phyloP scores from a whole-genome alignment of 2,113 vertebrate species.

The Mixornis gularis region DNA sequence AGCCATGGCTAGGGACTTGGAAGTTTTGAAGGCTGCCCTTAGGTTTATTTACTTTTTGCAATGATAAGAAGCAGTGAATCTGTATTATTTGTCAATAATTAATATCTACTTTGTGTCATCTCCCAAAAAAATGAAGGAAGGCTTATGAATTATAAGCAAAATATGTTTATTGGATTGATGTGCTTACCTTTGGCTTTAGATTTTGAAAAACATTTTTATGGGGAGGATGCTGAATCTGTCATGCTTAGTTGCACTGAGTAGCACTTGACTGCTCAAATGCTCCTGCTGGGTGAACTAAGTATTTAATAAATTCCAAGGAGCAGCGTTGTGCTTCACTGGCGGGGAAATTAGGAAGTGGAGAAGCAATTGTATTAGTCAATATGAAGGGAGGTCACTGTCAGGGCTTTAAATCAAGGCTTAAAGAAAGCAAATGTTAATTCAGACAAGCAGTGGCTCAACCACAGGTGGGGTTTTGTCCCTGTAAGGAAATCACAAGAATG shows the following conservation, averaged over 20 bases:
- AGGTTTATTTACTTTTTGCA: not conserved
- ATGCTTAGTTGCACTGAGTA: not conserved
- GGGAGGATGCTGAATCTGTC: not conserved
- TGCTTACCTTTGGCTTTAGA: not conserved
- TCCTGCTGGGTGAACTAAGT: not conserved
- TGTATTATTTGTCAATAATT: not conserved
- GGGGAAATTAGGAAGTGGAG: not conserved
- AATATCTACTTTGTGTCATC: not conserved
- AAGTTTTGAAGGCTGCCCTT: not conserved
- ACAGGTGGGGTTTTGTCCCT: not conserved
- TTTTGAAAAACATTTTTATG: not conserved
- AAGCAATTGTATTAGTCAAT: not conserved
- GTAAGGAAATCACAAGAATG: not conserved
- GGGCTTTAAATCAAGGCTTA: not conserved
- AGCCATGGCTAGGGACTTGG: not conserved
- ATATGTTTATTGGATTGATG: not conserved
- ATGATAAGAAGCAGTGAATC: not conserved
- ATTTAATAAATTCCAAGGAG: not conserved
- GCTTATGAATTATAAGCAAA: not conserved
- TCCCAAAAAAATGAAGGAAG: not conserved
- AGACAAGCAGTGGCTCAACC: fast-evolving
- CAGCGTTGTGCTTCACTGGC: not conserved
- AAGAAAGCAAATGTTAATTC: not conserved
- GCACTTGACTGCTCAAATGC: not conserved
- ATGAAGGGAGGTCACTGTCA: not conserved